Percentiles rank a stretch among this genome's conserved stretches.
Evolutionary conservation across 2,797 vertebrate genomes (phyloP).

Genomic region (Oryzias sinensis): DNA sequence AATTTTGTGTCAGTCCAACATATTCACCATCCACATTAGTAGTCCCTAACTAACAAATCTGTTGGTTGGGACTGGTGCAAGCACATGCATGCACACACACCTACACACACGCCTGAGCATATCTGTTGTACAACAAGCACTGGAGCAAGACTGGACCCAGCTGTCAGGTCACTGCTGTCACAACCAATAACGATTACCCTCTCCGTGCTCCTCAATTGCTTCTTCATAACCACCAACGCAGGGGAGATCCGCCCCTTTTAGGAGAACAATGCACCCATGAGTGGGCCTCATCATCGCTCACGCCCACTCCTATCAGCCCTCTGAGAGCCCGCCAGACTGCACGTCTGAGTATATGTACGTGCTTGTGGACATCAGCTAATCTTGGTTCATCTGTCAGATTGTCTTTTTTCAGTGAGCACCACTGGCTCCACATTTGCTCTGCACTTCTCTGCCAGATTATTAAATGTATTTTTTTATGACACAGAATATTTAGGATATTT

Average conservation of each 20-base stretch:
- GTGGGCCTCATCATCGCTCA: constrained; percentile 78
- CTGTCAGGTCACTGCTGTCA: constrained; percentile 82
- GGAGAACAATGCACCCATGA: constrained; percentile 77
- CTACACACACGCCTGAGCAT: constrained; percentile 33
- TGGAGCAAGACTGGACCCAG: constrained; percentile 83
- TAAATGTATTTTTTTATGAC: too few species aligned
- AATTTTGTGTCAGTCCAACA: too few species aligned
- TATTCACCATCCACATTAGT: not conserved
- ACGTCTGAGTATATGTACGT: constrained; percentile 43
- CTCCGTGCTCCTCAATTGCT: constrained; percentile 73
- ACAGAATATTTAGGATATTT: not conserved
- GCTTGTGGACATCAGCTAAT: constrained; percentile 66
- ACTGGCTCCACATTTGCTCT: constrained; percentile 46
- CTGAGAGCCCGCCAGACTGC: constrained; percentile 63
- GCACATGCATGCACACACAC: constrained; percentile 13
- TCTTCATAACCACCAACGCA: constrained; percentile 73
- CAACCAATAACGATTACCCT: constrained; percentile 82
- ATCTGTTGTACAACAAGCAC: constrained; percentile 79
- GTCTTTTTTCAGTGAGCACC: constrained; percentile 51
- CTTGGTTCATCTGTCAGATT: constrained; percentile 67
- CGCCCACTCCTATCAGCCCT: constrained; percentile 77
- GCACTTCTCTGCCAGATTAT: constrained; percentile 10
- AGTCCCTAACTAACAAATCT: constrained; percentile 30
- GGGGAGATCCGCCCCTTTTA: constrained; percentile 74
- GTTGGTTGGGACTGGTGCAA: constrained; percentile 8